A percentile compares a stretch with the other conserved stretches of the same genome.
Conservation (phyloP, 1,140 invertebrate species). For the Aradophagus sp. region DNA sequence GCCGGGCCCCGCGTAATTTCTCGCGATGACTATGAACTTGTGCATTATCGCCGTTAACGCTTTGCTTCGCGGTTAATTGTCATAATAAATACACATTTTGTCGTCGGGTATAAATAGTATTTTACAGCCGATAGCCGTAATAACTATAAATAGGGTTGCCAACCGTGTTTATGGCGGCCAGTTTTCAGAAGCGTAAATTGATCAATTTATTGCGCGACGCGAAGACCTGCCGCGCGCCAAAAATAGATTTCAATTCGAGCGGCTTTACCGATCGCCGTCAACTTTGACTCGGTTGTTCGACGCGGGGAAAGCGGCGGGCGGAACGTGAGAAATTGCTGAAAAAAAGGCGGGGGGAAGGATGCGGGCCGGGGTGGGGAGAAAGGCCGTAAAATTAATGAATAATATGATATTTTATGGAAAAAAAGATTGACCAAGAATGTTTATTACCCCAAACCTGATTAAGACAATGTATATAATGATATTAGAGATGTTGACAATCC, state of each 20-base stretch:
- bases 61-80: slow-evolving; percentile 45
- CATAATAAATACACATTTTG: slow-evolving; percentile 50
- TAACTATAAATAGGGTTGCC: slow-evolving; percentile 46
- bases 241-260: slow-evolving; percentile 11
- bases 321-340: too few species aligned
- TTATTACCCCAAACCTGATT: too few species aligned
- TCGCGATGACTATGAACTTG: slow-evolving; percentile 51
- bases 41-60: slow-evolving; percentile 45
- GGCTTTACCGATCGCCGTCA: background rate
- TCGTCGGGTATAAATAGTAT: slow-evolving; percentile 44
- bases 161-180: slow-evolving; percentile 37
- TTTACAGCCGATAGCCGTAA: slow-evolving; percentile 39
- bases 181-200: slow-evolving; percentile 46
- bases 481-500: too few species aligned
- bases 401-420: too few species aligned
- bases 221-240: slow-evolving; percentile 17
- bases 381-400: too few species aligned
- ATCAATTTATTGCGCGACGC: slow-evolving; percentile 42
- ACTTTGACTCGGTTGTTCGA: slow-evolving; percentile 14
- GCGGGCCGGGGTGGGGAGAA: background rate
- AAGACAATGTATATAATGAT: too few species aligned
- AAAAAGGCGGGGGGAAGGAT: background rate
- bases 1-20: slow-evolving; percentile 30
- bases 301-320: background rate
- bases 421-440: too few species aligned